Conservation (phyloP, 2,888 invertebrate species). For the Xiphydria camelus region DNA sequence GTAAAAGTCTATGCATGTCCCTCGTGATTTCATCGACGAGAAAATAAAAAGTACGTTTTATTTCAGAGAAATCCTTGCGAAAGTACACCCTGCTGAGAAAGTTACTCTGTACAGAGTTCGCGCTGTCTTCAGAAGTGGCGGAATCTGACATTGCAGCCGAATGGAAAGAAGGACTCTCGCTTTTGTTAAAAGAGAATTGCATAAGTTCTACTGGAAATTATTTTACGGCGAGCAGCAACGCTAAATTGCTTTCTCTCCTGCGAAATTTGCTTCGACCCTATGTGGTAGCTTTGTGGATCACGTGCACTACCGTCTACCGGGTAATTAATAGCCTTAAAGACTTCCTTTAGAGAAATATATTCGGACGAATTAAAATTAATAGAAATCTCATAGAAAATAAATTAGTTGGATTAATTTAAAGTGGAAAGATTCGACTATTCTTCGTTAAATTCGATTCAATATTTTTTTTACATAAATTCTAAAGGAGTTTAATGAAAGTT, state of each 20-base stretch:
- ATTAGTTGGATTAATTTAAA: too few relatives aligned
- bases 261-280: slow-evolving; percentile 68
- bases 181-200: slow-evolving; percentile 37
- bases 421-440: too few relatives aligned
- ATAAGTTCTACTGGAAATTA: slow-evolving; percentile 22
- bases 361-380: too few relatives aligned
- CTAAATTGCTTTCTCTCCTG: slow-evolving; percentile 62
- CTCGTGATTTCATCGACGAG: slow-evolving; percentile 14
- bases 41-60: slow-evolving; percentile 12
- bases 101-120: slow-evolving; percentile 47
- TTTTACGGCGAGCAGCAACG: slow-evolving; percentile 56
- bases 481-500: slow-evolving; percentile 6
- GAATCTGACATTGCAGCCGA: slow-evolving; percentile 35
- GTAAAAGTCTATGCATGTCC: too few relatives aligned
- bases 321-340: too few relatives aligned
- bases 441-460: too few relatives aligned
- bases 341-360: too few relatives aligned
- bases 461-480: slow-evolving; percentile 1
- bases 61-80: slow-evolving; percentile 39
- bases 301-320: slow-evolving; percentile 59
- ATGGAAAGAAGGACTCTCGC: slow-evolving; percentile 36
- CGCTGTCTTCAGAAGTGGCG: slow-evolving; percentile 33
- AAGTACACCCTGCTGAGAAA: slow-evolving; percentile 42
- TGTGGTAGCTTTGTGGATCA: slow-evolving; percentile 63
- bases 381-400: too few relatives aligned